Evolutionary conservation across 23 tunicate genomes (phyloP).

Genomic region (Ciona savignyi): DNA sequence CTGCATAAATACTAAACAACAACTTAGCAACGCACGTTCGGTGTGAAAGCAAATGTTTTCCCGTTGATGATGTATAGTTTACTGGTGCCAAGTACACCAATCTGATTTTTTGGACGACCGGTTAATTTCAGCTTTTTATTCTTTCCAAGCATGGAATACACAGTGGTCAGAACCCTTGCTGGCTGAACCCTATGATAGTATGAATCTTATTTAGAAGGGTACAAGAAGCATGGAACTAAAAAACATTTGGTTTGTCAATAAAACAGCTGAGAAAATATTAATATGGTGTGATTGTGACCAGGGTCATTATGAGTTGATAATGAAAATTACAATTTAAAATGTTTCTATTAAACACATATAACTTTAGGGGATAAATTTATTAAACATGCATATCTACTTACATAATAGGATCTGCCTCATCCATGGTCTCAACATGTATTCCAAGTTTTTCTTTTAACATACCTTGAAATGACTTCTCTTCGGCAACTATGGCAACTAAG

Average conservation of each 20-base stretch:
- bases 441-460: conserved; percentile 26
- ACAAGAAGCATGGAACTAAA: no score
- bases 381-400: no score
- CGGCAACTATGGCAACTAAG: conserved; percentile 52
- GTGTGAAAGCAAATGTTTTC: conserved; percentile 47
- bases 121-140: conserved; percentile 45
- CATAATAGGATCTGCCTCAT: conserved; percentile 60
- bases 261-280: no score
- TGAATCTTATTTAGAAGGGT: no score
- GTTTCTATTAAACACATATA: background rate
- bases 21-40: conserved; percentile 37
- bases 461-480: conserved; percentile 32
- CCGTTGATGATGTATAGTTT: conserved; percentile 64
- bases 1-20: background rate
- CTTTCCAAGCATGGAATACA: conserved; percentile 70
- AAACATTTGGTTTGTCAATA: no score
- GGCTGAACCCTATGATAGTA: conserved; percentile 74
- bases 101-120: conserved; percentile 68
- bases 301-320: no score
- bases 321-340: no score
- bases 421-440: conserved; percentile 30
- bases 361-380: no score
- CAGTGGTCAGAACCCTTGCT: conserved; percentile 37
- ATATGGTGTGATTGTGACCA: no score
- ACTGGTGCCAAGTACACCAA: conserved; percentile 87